Base-by-base conservation (phyloP, 2,888 invertebrate genomes). In the Caenorhabditis zanzibari region DNA sequence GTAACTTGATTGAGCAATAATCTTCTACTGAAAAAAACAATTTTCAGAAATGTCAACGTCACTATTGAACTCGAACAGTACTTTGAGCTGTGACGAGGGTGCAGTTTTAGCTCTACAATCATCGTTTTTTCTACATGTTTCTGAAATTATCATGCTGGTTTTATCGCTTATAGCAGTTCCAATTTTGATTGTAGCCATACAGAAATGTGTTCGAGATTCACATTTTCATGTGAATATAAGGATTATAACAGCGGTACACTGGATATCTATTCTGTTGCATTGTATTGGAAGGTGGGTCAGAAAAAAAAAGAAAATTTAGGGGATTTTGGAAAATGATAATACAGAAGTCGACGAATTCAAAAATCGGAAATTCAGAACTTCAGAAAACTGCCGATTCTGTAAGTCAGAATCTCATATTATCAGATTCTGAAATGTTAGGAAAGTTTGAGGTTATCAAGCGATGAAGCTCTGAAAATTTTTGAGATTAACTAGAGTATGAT, bases 171-270 rank as follows among this genome's bases (percentile, higher is more conserved):
- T 59, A 26, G 24, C 52, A 28, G 10, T 73, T 63, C 61, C 47
- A 16, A 38, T 61, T 26, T 16, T 47, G 16, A 0, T 54, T 26
- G n/a, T 56, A 28, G 52, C 24, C 10, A 26, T 54, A 0, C 12
- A 2, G 28, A 64, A 28, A 38, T 56, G 64, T 54, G 12, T 54
- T 10, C 38, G 19, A 2, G 26, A n/a, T 24, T 54, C 63, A 22
- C 14, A 22, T 52, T 63, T 64, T 19, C 74, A 74, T 64, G 24
- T 64, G 16, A 74, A 74, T 41, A 54, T 74, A 10, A 35, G 56
- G 54, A 44, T 75, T 38, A 58, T 75, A 14, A 32, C 32, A 26
- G 56, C 44, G 4, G 54, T 66, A 2, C 66, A 58, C 44, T 75
- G 75, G 22, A 49, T 58, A 1, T 54, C 58, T 0, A 19, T 75